Evolutionary conservation across 2,888 invertebrate genomes (phyloP), one percentile per base, ranked within the genome.

Genomic region (Serripes groenlandicus): DNA sequence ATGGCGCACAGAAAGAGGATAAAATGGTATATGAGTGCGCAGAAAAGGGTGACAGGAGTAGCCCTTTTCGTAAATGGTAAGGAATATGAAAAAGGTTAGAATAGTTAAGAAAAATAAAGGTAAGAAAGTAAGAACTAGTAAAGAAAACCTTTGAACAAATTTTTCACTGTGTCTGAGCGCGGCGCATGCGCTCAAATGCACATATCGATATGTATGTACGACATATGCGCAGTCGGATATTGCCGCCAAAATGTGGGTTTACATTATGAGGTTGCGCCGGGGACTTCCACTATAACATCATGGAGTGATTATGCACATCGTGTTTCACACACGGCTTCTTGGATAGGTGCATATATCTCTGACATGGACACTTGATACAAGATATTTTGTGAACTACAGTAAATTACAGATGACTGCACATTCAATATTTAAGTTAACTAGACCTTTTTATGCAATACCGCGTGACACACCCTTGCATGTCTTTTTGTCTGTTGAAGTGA

Each of bases 231-330:
- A 60, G 76, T 78, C 75, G 60, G 70, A 75, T 77, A 74, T 84
- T 77, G 60, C 84, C 80, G 84, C 80, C 80, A 84, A 84, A 84
- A 80, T 68, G 70, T 77, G 70, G 84, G 56, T 80, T 80, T 80
- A 77, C 64, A 75, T 70, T 81, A 74, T 64, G 76, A 83, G 74
- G 76, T 75, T 77, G 83, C 83, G 78, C 80, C 73, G 84, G 84
- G 84, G 80, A 69, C 78, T 74, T 68, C 84, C 56, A 75, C 64
- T 80, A 68, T 74, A 84, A 84, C 70, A 81, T 80, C 84, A 84
- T 84, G 84, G 84, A 81, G 84, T 75, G 71, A 80, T 82, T 82
- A 82, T 82, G 82, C 82, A 74, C 74, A 78, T 49, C 71, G 75
- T 71, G 56, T 78, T 75, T 81, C 66, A 78, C 60, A 70, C 76